Percentiles rank a stretch among this genome's conserved stretches.
Conservation (phyloP, 2,888 invertebrate genomes). For the Eupithecia vulgata region DNA sequence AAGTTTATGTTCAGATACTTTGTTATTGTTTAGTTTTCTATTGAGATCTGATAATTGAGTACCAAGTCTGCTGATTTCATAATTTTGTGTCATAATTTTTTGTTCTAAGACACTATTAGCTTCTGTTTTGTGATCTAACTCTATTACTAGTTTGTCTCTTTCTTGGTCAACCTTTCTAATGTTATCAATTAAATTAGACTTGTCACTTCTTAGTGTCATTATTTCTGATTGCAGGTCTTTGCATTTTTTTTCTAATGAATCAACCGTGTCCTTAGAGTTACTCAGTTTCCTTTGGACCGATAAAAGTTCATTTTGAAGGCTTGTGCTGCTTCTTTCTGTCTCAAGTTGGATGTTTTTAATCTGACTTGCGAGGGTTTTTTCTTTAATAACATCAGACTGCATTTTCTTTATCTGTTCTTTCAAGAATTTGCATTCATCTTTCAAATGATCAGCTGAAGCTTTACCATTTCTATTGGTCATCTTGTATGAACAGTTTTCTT, state of each 20-base stretch:
- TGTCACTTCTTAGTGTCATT: slow-evolving; percentile 85
- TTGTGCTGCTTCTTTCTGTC: slow-evolving; percentile 88
- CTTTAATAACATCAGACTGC: slow-evolving; percentile 77
- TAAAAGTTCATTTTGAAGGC: slow-evolving; percentile 87
- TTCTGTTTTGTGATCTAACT: slow-evolving; percentile 90
- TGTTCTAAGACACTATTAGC: slow-evolving; percentile 86
- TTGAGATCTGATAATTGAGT: slow-evolving; percentile 82
- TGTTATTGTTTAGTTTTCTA: slow-evolving; percentile 76
- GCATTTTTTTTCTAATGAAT: slow-evolving; percentile 83
- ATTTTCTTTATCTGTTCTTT: slow-evolving; percentile 76
- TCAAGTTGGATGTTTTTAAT: slow-evolving; percentile 89
- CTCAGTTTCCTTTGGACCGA: slow-evolving; percentile 86
- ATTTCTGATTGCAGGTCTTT: slow-evolving; percentile 85
- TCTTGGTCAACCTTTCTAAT: slow-evolving; percentile 88
- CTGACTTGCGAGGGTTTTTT: slow-evolving; percentile 78
- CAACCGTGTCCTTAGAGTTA: slow-evolving; percentile 83
- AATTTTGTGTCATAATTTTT: slow-evolving; percentile 85
- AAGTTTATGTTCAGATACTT: slow-evolving; percentile 78
- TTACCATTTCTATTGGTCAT: slow-evolving; percentile 73
- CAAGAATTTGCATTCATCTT: slow-evolving; percentile 75
- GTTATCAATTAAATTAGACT: slow-evolving; percentile 85
- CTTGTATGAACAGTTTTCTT: slow-evolving; percentile 78
- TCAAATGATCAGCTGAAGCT: slow-evolving; percentile 73
- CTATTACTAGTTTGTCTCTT: slow-evolving; percentile 87
- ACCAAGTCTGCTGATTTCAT: slow-evolving; percentile 81